Evolutionary conservation across 2,113 vertebrate species (phyloP), one percentile per base, ranked within the genome.

Genomic region (Hippocampus abdominalis): DNA sequence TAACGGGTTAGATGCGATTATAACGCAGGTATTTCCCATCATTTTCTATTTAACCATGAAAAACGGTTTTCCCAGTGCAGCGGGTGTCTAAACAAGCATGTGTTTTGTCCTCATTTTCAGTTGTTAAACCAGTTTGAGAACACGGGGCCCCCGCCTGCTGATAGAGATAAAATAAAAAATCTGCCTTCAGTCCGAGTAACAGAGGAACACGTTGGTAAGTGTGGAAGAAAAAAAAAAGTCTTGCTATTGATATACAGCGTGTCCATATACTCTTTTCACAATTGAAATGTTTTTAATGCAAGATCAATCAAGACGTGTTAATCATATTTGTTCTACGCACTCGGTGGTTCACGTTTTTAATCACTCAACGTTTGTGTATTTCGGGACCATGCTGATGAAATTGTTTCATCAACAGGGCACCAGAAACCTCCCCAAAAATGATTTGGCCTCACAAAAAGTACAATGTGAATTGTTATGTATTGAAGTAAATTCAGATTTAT

Each of bases 71-170:
- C 12, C 4, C 6, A 36, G n/a, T 46, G 6, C 36, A 46, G 9
- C 57, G 39, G 46, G 27, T 42, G 9, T 16, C 21, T 4, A 40
- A 32, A 18, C 32, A 3, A 3, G 2, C 27, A 53, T 18, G 63
- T 51, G 13, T n/a, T 13, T 51, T 46, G 29, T 25, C 27, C 20
- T 70, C 8, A 8, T 46, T 9, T 75, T 40, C 62, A 99, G 97
- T 93, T 99, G 87, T 92, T 99, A 92, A 98, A 98, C 91, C 97
- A 98, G 82, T 98, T 99, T 94, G 97, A 98, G 91, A 99, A 97
- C 89, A 97, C 97, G 0, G 97, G 97, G 23, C 97, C 97, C 0
- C 97, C 97, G 0, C 97, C 97, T 62, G 97, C 97, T 25, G 97
- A 98, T 84, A 93, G 94, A 75, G 97, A 98, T 79, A 96, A 94